Conservation (phyloP, 2,888 invertebrate species). For the Dicyrtoma fusca region DNA sequence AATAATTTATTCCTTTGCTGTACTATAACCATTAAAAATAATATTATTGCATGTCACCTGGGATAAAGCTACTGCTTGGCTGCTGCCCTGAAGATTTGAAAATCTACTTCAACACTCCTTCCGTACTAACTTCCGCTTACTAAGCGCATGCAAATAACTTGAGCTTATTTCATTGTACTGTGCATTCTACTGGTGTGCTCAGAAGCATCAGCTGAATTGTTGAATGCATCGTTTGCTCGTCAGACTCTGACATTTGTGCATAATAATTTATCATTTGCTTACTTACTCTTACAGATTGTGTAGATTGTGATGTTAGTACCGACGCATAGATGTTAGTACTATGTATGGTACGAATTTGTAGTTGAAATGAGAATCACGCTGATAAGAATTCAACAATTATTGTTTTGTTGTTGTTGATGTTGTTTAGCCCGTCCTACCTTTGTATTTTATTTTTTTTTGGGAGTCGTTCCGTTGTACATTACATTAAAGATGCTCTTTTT, state of each 20-base stretch:
- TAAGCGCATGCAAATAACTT: too few relatives aligned
- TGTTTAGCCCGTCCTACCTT: background rate
- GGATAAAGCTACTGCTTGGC: background rate
- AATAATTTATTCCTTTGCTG: too few relatives aligned
- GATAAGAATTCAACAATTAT: background rate
- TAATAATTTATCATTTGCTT: background rate
- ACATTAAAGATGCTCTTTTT: slow-evolving; percentile 8
- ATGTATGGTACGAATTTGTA: background rate
- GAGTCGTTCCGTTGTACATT: background rate
- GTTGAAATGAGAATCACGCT: background rate
- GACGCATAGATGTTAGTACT: background rate
- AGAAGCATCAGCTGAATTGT: background rate
- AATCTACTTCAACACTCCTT: too few relatives aligned
- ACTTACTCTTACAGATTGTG: too few relatives aligned
- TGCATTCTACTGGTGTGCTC: background rate
- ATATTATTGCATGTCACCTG: too few relatives aligned
- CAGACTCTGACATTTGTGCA: background rate
- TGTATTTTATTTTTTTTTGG: background rate
- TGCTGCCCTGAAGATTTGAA: too few relatives aligned
- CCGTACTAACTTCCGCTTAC: background rate
- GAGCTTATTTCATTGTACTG: background rate
- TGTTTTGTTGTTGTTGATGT: slow-evolving; percentile 15
- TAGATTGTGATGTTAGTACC: slow-evolving; percentile 9
- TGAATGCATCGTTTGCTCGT: background rate
- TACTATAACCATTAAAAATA: too few relatives aligned